phyloP scores from a whole-genome alignment of 2,888 invertebrate species.

The Andrena marginata region DNA sequence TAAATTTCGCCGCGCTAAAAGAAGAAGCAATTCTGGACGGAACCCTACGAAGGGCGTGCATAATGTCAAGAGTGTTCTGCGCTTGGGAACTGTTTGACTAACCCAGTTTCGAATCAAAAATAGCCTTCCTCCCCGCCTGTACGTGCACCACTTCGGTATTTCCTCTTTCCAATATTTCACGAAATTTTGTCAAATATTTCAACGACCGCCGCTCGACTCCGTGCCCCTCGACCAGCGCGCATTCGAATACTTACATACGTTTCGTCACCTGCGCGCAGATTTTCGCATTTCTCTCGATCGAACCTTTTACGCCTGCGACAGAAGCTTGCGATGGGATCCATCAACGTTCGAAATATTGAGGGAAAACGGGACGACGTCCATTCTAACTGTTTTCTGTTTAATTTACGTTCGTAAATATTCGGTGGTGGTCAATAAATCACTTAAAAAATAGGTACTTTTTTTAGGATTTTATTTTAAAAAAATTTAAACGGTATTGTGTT shows the following conservation, averaged over 20 bases:
- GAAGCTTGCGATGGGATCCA: slow-evolving; percentile 16
- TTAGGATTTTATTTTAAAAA: no score
- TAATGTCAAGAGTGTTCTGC: slow-evolving; percentile 48
- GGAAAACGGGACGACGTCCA: no score
- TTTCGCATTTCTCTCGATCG: slow-evolving; percentile 39
- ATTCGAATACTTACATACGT: background rate
- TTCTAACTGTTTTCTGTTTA: background rate
- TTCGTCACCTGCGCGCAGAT: slow-evolving; percentile 26
- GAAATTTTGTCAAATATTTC: slow-evolving; percentile 52
- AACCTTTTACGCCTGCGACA: background rate
- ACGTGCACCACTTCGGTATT: slow-evolving; percentile 15
- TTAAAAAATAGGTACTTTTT: no score
- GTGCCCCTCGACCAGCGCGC: background rate
- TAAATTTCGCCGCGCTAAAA: slow-evolving; percentile 13
- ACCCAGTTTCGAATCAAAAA: slow-evolving; percentile 73
- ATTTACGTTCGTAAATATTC: background rate
- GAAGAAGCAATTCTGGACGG: slow-evolving; percentile 22
- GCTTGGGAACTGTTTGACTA: slow-evolving; percentile 66
- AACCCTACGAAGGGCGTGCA: slow-evolving; percentile 42
- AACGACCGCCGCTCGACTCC: slow-evolving; percentile 4
- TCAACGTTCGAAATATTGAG: background rate
- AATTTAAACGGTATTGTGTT: no score
- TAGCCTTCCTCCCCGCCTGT: slow-evolving; percentile 51
- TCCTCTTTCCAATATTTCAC: slow-evolving; percentile 44
- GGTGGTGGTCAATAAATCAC: no score